These are phyloP conservation scores for Wiebesia pumilae DNA, from an alignment of 1,140 invertebrate genomes.

Conservation along the genomic window DNA sequence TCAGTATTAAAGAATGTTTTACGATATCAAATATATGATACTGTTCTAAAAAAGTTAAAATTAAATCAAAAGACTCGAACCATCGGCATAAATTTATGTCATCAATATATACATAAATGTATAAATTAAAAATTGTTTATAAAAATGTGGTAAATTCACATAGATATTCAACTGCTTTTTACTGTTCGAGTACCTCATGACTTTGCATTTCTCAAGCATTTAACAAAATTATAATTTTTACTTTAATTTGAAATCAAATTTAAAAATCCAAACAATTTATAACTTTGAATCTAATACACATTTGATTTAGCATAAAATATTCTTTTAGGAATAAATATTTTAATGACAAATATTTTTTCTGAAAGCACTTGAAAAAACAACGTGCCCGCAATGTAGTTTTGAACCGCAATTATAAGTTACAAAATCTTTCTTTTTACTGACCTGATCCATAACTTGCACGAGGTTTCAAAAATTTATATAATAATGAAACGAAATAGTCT, in stretches of 20 bases:
- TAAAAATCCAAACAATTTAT: too few relatives aligned
- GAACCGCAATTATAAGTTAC: background rate
- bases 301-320: background rate
- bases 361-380: background rate
- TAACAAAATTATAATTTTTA: background rate
- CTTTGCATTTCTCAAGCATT: background rate
- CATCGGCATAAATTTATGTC: background rate
- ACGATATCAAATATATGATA: too few relatives aligned
- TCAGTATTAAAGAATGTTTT: background rate
- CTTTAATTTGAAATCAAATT: background rate
- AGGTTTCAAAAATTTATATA: background rate
- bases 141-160: too few relatives aligned
- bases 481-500: background rate
- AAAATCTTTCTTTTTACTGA: background rate
- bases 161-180: background rate
- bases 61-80: too few relatives aligned
- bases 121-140: too few relatives aligned
- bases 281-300: background rate
- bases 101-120: background rate
- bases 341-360: background rate
- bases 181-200: background rate
- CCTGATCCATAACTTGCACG: constrained; percentile 51
- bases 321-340: background rate
- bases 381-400: background rate
- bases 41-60: too few relatives aligned